Conservation (phyloP, 2,113 vertebrate genomes). For the Syngnathus floridae region DNA sequence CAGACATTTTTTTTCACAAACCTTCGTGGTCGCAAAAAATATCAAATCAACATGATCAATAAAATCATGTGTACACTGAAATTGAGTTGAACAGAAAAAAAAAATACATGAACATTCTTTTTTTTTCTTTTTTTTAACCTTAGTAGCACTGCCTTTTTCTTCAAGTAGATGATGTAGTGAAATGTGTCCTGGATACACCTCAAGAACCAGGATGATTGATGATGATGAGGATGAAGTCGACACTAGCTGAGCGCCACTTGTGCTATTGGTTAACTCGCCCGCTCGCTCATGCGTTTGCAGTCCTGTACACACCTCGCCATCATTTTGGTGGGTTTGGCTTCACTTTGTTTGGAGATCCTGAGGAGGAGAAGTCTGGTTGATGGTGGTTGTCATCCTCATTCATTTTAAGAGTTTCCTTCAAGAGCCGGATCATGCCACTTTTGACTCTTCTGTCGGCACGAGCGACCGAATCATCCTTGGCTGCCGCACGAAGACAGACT, state of each 20-base stretch:
- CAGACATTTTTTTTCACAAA: slow-evolving; percentile 45
- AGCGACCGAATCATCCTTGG: slow-evolving; percentile 75
- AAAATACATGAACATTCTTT: slow-evolving; percentile 58
- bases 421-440: not conserved
- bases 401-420: not conserved
- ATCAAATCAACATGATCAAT: slow-evolving; percentile 45
- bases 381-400: too few species aligned
- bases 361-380: slow-evolving; percentile 32
- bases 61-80: slow-evolving; percentile 55
- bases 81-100: slow-evolving; percentile 35
- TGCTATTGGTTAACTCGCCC: slow-evolving; percentile 48
- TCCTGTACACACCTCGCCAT: slow-evolving; percentile 38
- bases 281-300: slow-evolving; percentile 33
- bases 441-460: not conserved
- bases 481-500: slow-evolving; percentile 92
- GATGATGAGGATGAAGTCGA: not conserved
- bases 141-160: slow-evolving; percentile 20
- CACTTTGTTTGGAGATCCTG: slow-evolving; percentile 53
- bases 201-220: slow-evolving; percentile 15
- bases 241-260: slow-evolving; percentile 33
- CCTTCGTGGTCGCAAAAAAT: slow-evolving; percentile 35
- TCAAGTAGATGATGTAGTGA: slow-evolving; percentile 28
- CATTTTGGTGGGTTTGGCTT: slow-evolving; percentile 49
- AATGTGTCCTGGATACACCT: slow-evolving; percentile 14
- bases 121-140: slow-evolving; percentile 20